Base-by-base conservation (phyloP, 1,140 invertebrate species). In the Gonatopus flavifemur region DNA sequence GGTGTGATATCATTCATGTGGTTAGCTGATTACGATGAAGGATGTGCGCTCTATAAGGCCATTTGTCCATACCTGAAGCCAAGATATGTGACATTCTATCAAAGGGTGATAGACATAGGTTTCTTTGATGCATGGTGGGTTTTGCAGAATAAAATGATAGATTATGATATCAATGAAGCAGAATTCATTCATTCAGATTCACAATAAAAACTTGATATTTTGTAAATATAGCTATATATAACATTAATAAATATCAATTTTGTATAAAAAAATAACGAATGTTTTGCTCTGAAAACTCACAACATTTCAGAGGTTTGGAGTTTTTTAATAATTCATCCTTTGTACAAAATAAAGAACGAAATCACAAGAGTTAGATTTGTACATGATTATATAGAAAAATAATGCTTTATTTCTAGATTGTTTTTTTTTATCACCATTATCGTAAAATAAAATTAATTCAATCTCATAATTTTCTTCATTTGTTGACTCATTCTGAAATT, bases 81-180 rank as follows among this genome's bases (percentile, higher is more conserved):
- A 3, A 64, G 74, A 57, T 83, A 81, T 55, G 42, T 82, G 5
- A 83, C 79, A 24, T 84, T 87, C 62, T 65, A 83, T 49, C 64
- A 84, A 57, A 80, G 85, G 58, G 83, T 92, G 50, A 70, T 92
- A 20, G 92, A 94, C 70, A 68, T 93, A 49, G 91, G 92, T 5
- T 82, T 91, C 58, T 79, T 88, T 66, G 84, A 87, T 46, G 80
- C 79, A 46, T 93, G 88, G 86, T 87, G 86, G 83, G 78, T 86
- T 44, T 39, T 69, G 50, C 56, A 69, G 6, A 48, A 15, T 0
- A 70, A 61, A 55, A 69, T 69, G 64, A 42, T 48, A 40, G 49
- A 70, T 48, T 70, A 70, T 31, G 66, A 69, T 37, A 15, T 62
- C 19, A 72, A 69, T 52, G 58, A 66, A 20, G 37, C 25, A 24